Evolutionary conservation across 2,888 invertebrate genomes (phyloP).

Genomic region (Agonopterix heracliana): DNA sequence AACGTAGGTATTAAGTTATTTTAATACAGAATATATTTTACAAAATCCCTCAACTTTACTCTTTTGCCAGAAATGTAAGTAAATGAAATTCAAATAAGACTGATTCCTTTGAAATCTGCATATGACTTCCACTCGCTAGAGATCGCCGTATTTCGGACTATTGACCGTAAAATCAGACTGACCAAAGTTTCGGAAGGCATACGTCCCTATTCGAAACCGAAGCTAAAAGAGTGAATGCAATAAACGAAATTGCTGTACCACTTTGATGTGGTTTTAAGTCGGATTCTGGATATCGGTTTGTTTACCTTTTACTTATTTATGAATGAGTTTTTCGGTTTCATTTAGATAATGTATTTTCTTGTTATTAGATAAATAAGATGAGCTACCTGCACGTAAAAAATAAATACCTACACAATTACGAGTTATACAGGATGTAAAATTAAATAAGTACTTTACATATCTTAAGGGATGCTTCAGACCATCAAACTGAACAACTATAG

Average conservation of each 20-base stretch:
- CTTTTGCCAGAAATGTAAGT: too few relatives aligned
- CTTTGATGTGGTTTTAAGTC: conserved; percentile 7
- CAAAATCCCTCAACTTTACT: too few relatives aligned
- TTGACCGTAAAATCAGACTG: conserved; percentile 19
- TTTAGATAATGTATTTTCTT: too few relatives aligned
- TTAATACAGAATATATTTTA: too few relatives aligned
- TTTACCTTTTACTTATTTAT: neutral
- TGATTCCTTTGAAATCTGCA: neutral
- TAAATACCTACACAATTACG: too few relatives aligned
- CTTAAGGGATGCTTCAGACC: too few relatives aligned
- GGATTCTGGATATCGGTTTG: neutral
- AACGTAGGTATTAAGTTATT: too few relatives aligned
- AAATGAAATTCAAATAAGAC: neutral
- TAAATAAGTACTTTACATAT: too few relatives aligned
- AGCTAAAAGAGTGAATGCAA: conserved; percentile 5
- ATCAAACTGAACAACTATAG: too few relatives aligned
- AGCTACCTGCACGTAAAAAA: too few relatives aligned
- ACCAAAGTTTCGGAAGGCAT: conserved; percentile 3
- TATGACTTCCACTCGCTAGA: conserved; percentile 1
- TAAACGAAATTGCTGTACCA: conserved; percentile 5
- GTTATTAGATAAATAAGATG: too few relatives aligned
- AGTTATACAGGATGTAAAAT: too few relatives aligned
- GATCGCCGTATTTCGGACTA: conserved; percentile 8
- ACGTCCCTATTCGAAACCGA: neutral
- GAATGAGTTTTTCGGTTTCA: neutral